Evolutionary conservation across 2,888 invertebrate species (phyloP), one percentile per base, ranked within the genome.

Genomic region (Dryobotodes eremita): DNA sequence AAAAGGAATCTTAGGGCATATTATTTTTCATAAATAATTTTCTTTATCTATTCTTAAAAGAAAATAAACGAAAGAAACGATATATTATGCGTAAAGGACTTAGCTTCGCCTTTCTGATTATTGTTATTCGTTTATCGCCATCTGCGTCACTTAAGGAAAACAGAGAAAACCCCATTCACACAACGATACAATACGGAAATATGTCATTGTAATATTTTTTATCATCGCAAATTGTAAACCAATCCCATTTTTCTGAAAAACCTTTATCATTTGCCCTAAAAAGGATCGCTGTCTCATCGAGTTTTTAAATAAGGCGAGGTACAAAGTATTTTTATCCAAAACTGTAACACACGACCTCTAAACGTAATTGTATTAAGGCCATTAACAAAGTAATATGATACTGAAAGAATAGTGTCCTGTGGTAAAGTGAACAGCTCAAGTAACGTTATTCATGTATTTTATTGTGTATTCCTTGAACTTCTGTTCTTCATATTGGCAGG

Each of bases 351-450:
- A 42, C 23, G 86, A 84, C 89, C 89, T 88, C 74, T 70, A 75
- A 73, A 4, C 20, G 31, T 86, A 88, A 89, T 89, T 83, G 80
- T 71, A 76, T 81, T 89, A 79, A 80, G 72, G 79, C 64, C 75
- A 70, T 69, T 68, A 70, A 23, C 71, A 8, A 66, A 75, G 88
- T 74, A 86, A 88, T 10, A 0, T 2, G 86, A 88, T 82, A 84
- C 76, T 42, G 48, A 42, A 71, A 65, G 79, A 83, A 87, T 71
- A 48, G 71, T 75, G 70, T 84, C 84, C 76, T 81, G 87, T 66
- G 80, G 82, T 82, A 62, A 83, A 85, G 68, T 73, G 65, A 26
- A 17, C 68, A 55, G 46, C 82, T 82, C 82, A 50, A 61, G 61
- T 84, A 17, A 80, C 80, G 4, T 15, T 64, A 74, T n/a, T 64